Base-by-base conservation (phyloP, 2,797 vertebrate genomes). In the Pteronotus mesoamericanus region DNA sequence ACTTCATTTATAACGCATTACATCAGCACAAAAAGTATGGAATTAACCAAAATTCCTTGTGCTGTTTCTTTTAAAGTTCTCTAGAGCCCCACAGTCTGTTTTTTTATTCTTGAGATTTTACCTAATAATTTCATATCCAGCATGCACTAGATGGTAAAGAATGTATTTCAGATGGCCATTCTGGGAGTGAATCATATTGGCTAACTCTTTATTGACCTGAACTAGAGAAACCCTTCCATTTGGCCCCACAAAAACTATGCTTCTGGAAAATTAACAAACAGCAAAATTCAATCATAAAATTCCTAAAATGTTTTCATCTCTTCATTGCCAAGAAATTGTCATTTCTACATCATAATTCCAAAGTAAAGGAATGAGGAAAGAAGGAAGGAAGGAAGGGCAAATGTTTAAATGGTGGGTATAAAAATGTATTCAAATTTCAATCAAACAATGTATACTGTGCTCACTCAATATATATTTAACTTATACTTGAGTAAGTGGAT, bases 21-120 rank as follows among this genome's bases (percentile, higher is more conserved):
- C 19, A 94, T 88, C 48, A 83, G 24, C 46, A 89, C 34, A 55
- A 32, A 86, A 42, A 46, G 29, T 68, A 89, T 82, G 89, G 84
- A 90, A 94, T 89, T 89, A 80, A 86, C 86, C 55, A 77, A 77
- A 94, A 86, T 44, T 82, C 68, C 89, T 78, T 82, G n/a, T 51
- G 22, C 29, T 89, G 9, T 34, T 86, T 32, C 22, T 92, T 96
- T 85, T 32, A 71, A 89, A 48, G 29, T 69, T 75, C 53, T 88
- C 68, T 69, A 69, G 39, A 88, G 9, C 71, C 86, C 92, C 22
- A 53, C 29, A 68, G 32, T 83, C 72, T 96, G 18, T n/a, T 84
- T 91, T 94, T 92, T 93, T 39, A 94, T 86, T 90, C 37, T 51
- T 82, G 61, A 9, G 12, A 3, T 21, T 93, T 72, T 44, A 61